Evolutionary conservation across 2,888 invertebrate species (phyloP).

Genomic region (Athetis lepigone): DNA sequence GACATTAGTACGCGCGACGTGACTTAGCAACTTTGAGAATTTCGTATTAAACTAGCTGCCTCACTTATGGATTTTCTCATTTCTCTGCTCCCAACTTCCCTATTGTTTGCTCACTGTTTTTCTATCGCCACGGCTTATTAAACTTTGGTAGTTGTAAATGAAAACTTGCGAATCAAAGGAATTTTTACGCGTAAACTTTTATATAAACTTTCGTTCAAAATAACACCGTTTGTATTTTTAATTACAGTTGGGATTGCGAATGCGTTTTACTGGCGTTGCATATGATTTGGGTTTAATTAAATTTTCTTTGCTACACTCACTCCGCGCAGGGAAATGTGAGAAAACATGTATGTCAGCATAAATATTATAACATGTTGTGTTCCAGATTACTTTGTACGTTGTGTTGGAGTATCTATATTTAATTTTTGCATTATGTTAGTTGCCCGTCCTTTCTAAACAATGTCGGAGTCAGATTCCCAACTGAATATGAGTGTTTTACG

Average conservation of each 20-base stretch:
- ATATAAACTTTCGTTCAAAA: constrained; percentile 33
- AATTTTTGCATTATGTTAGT: neutral
- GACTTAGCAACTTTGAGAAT: constrained; percentile 72
- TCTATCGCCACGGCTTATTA: constrained; percentile 60
- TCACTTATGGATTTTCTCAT: constrained; percentile 50
- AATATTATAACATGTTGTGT: constrained; percentile 2
- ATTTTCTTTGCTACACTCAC: constrained; percentile 32
- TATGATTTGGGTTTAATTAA: constrained; percentile 54
- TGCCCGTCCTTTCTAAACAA: neutral
- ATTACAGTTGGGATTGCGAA: constrained; percentile 43
- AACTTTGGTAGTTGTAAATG: constrained; percentile 53
- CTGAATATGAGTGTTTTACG: neutral
- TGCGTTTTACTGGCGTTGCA: constrained; percentile 37
- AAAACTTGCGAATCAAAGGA: constrained; percentile 53
- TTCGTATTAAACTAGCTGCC: constrained; percentile 62
- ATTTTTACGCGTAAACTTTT: constrained; percentile 26
- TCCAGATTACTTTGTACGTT: constrained; percentile 5
- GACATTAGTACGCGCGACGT: constrained; percentile 58
- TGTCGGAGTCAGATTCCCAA: neutral
- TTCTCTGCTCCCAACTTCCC: constrained; percentile 43
- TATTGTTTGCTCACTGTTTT: constrained; percentile 58
- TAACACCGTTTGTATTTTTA: constrained; percentile 52
- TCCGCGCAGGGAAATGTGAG: constrained; percentile 10
- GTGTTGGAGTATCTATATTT: constrained; percentile 5
- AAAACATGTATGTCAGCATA: constrained; percentile 2